A percentile compares a stretch with the other conserved stretches of the same genome.
Conservation (phyloP, 2,113 vertebrate species). For the Pagrus major region DNA sequence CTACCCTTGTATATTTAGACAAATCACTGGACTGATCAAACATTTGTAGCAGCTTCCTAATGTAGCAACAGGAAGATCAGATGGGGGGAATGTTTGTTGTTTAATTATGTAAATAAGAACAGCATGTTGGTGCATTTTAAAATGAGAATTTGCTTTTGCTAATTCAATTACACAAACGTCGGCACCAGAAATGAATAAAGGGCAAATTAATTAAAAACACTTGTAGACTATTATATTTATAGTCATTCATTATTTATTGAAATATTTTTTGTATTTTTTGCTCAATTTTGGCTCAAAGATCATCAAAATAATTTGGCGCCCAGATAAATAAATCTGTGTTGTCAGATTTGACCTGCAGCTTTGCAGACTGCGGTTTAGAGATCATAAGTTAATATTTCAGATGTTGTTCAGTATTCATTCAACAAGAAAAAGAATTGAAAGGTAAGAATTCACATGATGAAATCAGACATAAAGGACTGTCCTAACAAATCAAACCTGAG, state of each 20-base stretch:
- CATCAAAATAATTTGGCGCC: not conserved
- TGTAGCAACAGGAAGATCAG: conserved; percentile 52
- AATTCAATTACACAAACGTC: conserved; percentile 47
- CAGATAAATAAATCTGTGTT: not conserved
- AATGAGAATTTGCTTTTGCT: conserved; percentile 35
- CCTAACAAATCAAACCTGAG: not conserved
- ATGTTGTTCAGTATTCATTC: not conserved
- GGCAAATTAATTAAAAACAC: conserved; percentile 33
- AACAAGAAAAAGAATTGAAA: too few species aligned
- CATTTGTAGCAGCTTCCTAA: conserved; percentile 48
- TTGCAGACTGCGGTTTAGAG: not conserved
- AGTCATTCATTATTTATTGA: not conserved
- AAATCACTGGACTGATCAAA: conserved; percentile 59
- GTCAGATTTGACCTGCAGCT: not conserved
- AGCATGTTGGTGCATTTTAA: conserved; percentile 58
- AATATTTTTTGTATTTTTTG: not conserved
- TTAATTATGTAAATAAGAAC: conserved; percentile 62
- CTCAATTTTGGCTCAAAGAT: not conserved
- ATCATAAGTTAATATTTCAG: not conserved
- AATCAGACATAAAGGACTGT: not conserved
- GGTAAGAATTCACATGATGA: not conserved
- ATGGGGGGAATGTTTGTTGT: conserved; percentile 52
- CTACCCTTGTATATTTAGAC: conserved; percentile 9
- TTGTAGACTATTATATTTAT: not conserved
- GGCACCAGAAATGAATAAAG: not conserved